Conservation (phyloP, 2,113 vertebrate genomes). For the Pundamilia nyererei region DNA sequence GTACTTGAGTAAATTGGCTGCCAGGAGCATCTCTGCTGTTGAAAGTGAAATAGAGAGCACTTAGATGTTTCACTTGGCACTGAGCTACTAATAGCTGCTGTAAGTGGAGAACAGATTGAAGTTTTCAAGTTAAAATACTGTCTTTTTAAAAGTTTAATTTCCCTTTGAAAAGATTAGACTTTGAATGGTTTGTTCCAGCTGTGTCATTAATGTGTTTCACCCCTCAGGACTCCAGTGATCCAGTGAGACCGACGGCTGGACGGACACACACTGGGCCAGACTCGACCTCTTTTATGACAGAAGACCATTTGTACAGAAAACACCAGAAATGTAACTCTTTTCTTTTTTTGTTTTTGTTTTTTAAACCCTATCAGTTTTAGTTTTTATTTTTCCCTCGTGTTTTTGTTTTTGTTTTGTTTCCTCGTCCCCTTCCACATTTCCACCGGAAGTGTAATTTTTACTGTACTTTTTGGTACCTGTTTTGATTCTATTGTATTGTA, state of each 20-base stretch:
- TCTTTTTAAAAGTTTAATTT: not conserved
- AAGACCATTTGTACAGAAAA: slow-evolving; percentile 92
- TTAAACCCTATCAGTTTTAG: slow-evolving; percentile 43
- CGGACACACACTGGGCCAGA: slow-evolving; percentile 32
- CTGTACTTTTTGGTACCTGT: slow-evolving; percentile 99
- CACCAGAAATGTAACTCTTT: slow-evolving; percentile 84
- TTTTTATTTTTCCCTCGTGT: slow-evolving; percentile 41
- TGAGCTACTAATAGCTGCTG: not conserved
- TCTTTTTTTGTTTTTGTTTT: slow-evolving; percentile 61
- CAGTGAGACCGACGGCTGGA: slow-evolving; percentile 22
- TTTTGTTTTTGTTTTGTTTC: slow-evolving; percentile 77
- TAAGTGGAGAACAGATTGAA: not conserved
- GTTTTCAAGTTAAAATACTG: not conserved
- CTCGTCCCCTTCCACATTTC: slow-evolving; percentile 80
- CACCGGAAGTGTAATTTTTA: slow-evolving; percentile 99
- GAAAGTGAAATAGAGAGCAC: rapidly evolving
- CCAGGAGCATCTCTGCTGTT: not conserved
- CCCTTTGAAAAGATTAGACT: rapidly evolving
- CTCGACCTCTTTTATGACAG: slow-evolving; percentile 68
- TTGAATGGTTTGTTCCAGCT: not conserved
- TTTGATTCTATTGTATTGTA: slow-evolving; percentile 75
- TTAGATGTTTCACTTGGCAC: not conserved
- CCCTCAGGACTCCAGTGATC: slow-evolving; percentile 41
- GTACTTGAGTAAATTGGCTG: not conserved
- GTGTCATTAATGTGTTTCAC: not conserved